Conservation (phyloP, 2,888 invertebrate genomes). For the Spodoptera exigua region DNA sequence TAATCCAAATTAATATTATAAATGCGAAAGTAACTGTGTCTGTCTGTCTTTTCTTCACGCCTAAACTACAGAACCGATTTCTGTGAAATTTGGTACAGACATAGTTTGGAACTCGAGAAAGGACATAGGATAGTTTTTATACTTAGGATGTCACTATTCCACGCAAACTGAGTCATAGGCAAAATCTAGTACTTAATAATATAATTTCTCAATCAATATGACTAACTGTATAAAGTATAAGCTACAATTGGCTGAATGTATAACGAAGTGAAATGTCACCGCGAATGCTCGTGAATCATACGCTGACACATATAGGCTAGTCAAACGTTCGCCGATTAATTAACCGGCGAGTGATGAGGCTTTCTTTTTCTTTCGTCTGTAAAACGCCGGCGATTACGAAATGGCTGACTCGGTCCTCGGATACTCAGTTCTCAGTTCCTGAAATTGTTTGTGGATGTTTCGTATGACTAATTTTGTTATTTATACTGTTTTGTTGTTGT, state of each 20-base stretch:
- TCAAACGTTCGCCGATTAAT: slow-evolving; percentile 51
- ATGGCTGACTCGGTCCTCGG: slow-evolving; percentile 42
- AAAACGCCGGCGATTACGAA: slow-evolving; percentile 37
- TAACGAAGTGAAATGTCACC: slow-evolving; percentile 55
- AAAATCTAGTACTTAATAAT: no score
- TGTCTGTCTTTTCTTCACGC: no score
- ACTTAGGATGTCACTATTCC: no score
- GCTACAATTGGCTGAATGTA: slow-evolving; percentile 25
- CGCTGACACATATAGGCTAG: slow-evolving; percentile 39
- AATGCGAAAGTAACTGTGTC: no score
- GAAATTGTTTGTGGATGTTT: slow-evolving; percentile 16
- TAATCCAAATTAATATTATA: no score
- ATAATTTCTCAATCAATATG: no score
- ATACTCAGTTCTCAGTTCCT: slow-evolving; percentile 15
- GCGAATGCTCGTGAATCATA: slow-evolving; percentile 48
- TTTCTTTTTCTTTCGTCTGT: slow-evolving; percentile 36
- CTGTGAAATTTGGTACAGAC: no score
- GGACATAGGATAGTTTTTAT: no score
- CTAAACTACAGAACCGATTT: no score
- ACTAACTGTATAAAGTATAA: neutral
- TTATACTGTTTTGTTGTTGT: slow-evolving; percentile 6
- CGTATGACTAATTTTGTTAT: slow-evolving; percentile 8
- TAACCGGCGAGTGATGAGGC: slow-evolving; percentile 42
- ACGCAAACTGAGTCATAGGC: no score
- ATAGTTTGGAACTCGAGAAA: no score